These are phyloP conservation scores for Piprites chloris DNA, from an alignment of 2,113 vertebrate species.

Conservation along the genomic window DNA sequence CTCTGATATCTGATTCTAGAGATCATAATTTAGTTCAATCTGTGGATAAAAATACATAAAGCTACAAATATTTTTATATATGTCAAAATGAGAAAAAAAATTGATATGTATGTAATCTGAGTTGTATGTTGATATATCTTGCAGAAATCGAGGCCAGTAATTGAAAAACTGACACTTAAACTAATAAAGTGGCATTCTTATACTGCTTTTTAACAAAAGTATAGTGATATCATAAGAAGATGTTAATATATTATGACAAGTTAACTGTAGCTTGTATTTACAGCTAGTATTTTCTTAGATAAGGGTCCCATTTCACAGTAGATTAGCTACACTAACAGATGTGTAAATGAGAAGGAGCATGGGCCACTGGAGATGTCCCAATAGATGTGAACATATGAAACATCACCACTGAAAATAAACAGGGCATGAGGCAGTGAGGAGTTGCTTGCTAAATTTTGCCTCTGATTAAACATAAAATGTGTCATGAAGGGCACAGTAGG, in stretches of 20 bases:
- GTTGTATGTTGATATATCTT: neutral
- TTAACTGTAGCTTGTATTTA: neutral
- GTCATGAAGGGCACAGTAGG: conserved; percentile 9
- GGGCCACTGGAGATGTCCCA: neutral
- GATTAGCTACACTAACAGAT: neutral
- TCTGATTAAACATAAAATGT: conserved; percentile 37
- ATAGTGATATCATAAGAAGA: neutral
- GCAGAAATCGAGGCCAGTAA: neutral
- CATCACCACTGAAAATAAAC: neutral
- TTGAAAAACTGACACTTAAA: neutral
- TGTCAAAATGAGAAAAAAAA: neutral
- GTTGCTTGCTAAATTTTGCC: conserved; percentile 9
- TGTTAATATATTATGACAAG: neutral
- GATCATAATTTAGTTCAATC: neutral
- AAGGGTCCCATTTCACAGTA: neutral
- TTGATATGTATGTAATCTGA: neutral
- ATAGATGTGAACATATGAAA: neutral
- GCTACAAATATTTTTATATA: neutral
- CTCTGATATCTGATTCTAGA: neutral
- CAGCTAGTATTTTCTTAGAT: neutral
- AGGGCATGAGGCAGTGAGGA: neutral
- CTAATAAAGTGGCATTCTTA: neutral
- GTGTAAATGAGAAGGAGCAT: neutral
- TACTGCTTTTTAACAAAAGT: neutral
- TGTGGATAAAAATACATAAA: neutral